Evolutionary conservation across 2,797 vertebrate species (phyloP).

Genomic region (Pantherophis alleghaniensis): DNA sequence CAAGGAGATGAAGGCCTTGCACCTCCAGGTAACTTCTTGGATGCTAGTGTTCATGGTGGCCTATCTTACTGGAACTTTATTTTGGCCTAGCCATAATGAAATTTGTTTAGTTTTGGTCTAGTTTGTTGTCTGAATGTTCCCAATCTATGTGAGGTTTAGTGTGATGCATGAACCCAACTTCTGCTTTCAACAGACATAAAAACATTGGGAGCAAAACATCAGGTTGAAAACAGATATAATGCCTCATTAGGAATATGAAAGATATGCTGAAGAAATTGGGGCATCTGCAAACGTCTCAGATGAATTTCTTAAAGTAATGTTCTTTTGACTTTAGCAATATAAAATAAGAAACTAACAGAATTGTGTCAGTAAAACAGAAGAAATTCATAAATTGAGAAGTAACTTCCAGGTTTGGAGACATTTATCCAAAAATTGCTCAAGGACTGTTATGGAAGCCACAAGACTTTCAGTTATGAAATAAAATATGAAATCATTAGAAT

Average conservation of each 20-base stretch:
- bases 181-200: background rate
- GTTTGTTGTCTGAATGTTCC: background rate
- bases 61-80: background rate
- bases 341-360: background rate
- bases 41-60: background rate
- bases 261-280: background rate
- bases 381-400: background rate
- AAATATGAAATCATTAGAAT: background rate
- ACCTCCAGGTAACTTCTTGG: conserved; percentile 65
- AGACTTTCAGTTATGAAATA: background rate
- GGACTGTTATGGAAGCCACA: background rate
- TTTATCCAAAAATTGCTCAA: background rate
- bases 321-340: background rate
- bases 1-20: conserved; percentile 62
- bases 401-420: background rate
- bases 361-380: background rate
- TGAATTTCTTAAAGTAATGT: background rate
- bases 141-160: background rate
- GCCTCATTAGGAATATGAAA: background rate
- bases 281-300: background rate
- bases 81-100: background rate
- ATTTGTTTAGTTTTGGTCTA: background rate
- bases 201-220: background rate
- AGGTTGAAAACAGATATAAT: background rate
- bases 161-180: background rate